These are phyloP conservation scores for Epizoanthus rinbou DNA, from an alignment of 92 coral and sea anemone genomes.

Conservation along the genomic window DNA sequence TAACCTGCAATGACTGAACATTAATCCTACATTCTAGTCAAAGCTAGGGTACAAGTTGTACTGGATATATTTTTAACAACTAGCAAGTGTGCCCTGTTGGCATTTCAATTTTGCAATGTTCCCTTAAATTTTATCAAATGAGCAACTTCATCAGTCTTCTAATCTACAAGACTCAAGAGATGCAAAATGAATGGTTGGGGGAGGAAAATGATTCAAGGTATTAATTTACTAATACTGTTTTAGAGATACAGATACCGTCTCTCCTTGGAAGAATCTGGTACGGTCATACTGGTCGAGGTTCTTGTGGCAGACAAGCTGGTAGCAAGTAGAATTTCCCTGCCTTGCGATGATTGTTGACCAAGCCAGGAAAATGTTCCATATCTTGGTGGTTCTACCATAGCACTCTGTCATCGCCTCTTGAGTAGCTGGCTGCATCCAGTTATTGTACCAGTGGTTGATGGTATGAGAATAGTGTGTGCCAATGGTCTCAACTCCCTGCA, in stretches of 20 bases:
- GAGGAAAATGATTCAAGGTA: background rate
- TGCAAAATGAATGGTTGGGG: background rate
- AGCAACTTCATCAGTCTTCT: background rate
- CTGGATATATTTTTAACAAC: no score
- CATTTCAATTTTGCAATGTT: background rate
- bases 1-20: no score
- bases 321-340: constrained; percentile 96
- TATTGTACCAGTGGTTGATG: constrained; percentile 92
- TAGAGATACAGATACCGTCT: constrained; percentile 57
- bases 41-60: no score
- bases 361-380: constrained; percentile 96
- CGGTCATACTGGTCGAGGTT: constrained; percentile 95
- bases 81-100: no score
- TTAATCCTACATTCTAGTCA: no score
- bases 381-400: constrained; percentile 88
- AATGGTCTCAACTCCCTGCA: constrained; percentile 84
- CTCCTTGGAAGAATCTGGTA: constrained; percentile 78
- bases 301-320: constrained; percentile 96
- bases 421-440: constrained; percentile 90
- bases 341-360: constrained; percentile 98
- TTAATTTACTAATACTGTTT: constrained; percentile 32
- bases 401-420: constrained; percentile 69
- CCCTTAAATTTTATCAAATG: background rate
- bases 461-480: constrained; percentile 98
- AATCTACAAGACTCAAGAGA: no score